Conservation (phyloP, 2,797 vertebrate species). For the Leptatherina wallacei region DNA sequence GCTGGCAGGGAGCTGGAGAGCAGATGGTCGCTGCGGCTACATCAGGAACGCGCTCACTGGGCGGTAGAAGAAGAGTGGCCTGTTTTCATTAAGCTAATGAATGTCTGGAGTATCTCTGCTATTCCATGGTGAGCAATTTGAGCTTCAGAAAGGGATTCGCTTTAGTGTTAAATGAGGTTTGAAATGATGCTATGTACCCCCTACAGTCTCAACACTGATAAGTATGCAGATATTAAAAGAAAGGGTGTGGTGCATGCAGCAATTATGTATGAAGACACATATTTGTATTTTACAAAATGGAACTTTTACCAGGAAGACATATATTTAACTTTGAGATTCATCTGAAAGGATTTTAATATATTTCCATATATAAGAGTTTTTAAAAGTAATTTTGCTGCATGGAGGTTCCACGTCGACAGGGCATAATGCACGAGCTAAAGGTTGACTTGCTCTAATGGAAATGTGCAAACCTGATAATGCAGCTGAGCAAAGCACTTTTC, state of each 20-base stretch:
- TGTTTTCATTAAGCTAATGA: slow-evolving; percentile 89
- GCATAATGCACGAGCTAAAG: slow-evolving; percentile 14
- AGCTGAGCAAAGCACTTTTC: slow-evolving; percentile 45
- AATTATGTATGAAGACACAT: slow-evolving; percentile 49
- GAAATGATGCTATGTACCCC: slow-evolving; percentile 80
- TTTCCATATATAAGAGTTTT: background rate
- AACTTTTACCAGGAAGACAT: slow-evolving; percentile 6
- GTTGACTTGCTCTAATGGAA: slow-evolving; percentile 23
- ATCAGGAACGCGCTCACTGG: slow-evolving; percentile 69
- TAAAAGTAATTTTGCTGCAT: slow-evolving; percentile 14
- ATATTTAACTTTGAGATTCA: slow-evolving; percentile 7
- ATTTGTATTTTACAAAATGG: slow-evolving; percentile 12
- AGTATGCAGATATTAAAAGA: slow-evolving; percentile 58
- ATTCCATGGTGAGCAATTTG: slow-evolving; percentile 81
- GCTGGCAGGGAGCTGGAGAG: slow-evolving; percentile 81
- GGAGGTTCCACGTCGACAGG: slow-evolving; percentile 3
- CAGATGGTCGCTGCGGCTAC: slow-evolving; percentile 81
- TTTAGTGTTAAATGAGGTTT: slow-evolving; percentile 85
- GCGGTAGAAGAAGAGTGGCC: slow-evolving; percentile 81
- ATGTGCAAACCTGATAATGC: slow-evolving; percentile 24
- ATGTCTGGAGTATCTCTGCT: slow-evolving; percentile 81
- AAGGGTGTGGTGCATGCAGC: slow-evolving; percentile 49
- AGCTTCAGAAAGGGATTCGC: slow-evolving; percentile 76
- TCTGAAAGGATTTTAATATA: background rate
- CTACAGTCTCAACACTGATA: slow-evolving; percentile 69